A percentile compares a stretch with the other conserved stretches of the same genome.
phyloP scores from a whole-genome alignment of 2,888 invertebrate species.

The Lasioglossum morio region DNA sequence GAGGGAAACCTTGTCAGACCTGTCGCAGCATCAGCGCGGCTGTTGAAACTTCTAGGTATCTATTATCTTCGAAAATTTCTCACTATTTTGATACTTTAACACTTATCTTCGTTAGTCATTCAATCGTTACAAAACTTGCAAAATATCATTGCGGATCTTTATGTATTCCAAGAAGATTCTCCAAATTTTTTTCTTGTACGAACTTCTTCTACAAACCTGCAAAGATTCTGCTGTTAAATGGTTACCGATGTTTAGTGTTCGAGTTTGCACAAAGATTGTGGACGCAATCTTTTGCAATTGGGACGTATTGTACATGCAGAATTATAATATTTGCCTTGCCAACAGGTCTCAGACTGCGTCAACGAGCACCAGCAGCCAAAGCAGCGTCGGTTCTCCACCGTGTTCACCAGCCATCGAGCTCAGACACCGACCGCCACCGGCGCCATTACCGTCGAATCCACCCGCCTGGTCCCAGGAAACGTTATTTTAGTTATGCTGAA shows the following conservation, averaged over 20 bases:
- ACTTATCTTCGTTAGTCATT: no score
- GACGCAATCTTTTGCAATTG: not conserved
- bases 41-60: constrained; percentile 81
- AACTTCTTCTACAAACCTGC: not conserved
- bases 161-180: no score
- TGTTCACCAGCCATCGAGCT: constrained; percentile 80
- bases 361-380: constrained; percentile 80
- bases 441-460: constrained; percentile 77
- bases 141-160: no score
- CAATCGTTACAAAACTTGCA: no score
- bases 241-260: not conserved
- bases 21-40: constrained; percentile 82
- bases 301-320: not conserved
- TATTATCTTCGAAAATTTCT: not conserved
- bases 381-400: constrained; percentile 77
- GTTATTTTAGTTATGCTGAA: constrained; percentile 87
- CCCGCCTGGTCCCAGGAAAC: constrained; percentile 90
- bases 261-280: not conserved
- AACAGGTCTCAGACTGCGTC: constrained; percentile 78
- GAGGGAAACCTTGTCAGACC: constrained; percentile 75
- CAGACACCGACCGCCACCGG: constrained; percentile 79
- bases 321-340: not conserved
- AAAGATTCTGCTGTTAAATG: not conserved
- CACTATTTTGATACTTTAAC: not conserved
- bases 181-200: no score